Percentiles rank a stretch among this genome's conserved stretches.
phyloP scores from a whole-genome alignment of 2,888 invertebrate species.

The Pseudoips prasinana region DNA sequence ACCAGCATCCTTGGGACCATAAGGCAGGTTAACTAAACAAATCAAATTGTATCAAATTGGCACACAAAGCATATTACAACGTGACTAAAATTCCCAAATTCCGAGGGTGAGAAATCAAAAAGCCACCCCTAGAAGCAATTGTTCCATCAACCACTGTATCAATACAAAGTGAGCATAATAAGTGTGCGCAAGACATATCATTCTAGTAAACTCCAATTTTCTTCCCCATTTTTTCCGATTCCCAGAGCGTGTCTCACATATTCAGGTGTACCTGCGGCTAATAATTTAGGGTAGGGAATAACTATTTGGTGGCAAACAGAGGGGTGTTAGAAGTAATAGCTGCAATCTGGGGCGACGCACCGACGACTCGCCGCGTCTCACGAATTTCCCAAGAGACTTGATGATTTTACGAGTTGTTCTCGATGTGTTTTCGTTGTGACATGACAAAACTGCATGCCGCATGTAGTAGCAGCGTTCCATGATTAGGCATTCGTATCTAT shows the following conservation, averaged over 20 bases:
- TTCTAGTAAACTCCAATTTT: slow-evolving; percentile 55
- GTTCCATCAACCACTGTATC: slow-evolving; percentile 15
- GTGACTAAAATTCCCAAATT: too few relatives aligned
- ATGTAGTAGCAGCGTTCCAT: too few relatives aligned
- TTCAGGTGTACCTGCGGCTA: slow-evolving; percentile 56
- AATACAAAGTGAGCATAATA: slow-evolving; percentile 25
- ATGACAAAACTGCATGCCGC: not conserved
- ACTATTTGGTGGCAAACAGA: slow-evolving; percentile 71
- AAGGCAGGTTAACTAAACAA: too few relatives aligned
- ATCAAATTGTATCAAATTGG: too few relatives aligned
- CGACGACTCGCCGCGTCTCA: slow-evolving; percentile 51
- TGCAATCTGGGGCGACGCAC: slow-evolving; percentile 68
- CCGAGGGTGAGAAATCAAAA: too few relatives aligned
- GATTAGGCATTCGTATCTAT: too few relatives aligned
- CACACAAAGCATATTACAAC: too few relatives aligned
- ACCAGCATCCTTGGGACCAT: too few relatives aligned
- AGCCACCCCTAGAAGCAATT: slow-evolving; percentile 3
- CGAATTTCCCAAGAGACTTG: slow-evolving; percentile 70
- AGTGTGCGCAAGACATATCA: slow-evolving; percentile 28
- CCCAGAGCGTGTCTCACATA: slow-evolving; percentile 44
- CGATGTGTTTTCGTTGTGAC: slow-evolving; percentile 18
- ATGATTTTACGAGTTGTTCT: slow-evolving; percentile 44
- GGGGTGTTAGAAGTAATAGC: slow-evolving; percentile 71
- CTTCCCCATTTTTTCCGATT: slow-evolving; percentile 52
- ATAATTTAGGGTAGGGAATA: slow-evolving; percentile 68